Conservation (phyloP, 2,113 vertebrate genomes). For the Melozone crissalis region DNA sequence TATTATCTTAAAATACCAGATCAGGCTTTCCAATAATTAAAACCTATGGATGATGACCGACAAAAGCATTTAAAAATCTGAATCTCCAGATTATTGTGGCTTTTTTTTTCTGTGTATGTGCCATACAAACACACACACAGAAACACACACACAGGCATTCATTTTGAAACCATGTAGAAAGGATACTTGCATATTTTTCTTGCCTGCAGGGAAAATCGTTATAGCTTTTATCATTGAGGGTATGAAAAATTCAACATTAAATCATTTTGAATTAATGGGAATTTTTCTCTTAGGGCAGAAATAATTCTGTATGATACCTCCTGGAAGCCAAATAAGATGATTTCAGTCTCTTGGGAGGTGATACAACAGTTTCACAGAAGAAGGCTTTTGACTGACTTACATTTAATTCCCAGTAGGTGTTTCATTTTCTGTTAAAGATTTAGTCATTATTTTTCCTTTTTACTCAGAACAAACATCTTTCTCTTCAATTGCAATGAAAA, state of each 20-base stretch:
- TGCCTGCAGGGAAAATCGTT: background rate
- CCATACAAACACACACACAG: background rate
- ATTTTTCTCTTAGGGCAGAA: slow-evolving; percentile 38
- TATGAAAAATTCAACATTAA: slow-evolving; percentile 8
- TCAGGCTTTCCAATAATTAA: background rate
- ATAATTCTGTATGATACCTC: background rate
- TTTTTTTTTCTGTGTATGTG: background rate
- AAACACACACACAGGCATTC: background rate
- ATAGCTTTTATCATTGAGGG: background rate
- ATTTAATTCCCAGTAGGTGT: slow-evolving; percentile 35
- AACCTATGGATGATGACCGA: background rate
- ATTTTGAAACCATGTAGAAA: background rate
- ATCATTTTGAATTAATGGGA: slow-evolving; percentile 25
- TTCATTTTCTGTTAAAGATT: slow-evolving; percentile 34
- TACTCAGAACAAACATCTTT: slow-evolving; percentile 18
- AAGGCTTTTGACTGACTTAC: background rate
- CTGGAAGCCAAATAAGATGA: background rate
- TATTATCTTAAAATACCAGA: background rate
- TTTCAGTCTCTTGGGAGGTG: slow-evolving; percentile 30
- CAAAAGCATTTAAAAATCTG: background rate
- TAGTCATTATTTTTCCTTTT: slow-evolving; percentile 22
- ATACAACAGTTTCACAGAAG: slow-evolving; percentile 19
- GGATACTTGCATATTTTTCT: background rate
- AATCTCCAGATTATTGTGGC: background rate
- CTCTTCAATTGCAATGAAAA: slow-evolving; percentile 7